Evolutionary conservation across 2,888 invertebrate species (phyloP).

Genomic region (Pollenia labialis): DNA sequence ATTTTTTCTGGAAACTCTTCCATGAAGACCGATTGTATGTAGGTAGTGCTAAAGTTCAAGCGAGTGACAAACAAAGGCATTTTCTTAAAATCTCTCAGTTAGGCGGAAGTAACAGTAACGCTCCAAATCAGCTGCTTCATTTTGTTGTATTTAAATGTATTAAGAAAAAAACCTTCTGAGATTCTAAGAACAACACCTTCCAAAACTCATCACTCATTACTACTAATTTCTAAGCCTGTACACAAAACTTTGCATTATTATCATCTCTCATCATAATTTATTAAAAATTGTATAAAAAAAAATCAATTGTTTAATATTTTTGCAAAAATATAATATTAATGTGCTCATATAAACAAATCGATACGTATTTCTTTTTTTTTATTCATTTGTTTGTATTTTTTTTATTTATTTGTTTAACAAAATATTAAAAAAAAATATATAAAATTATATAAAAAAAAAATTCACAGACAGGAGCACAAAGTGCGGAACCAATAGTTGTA

Average conservation of each 20-base stretch:
- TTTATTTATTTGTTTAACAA: constrained; percentile 65
- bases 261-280: not conserved
- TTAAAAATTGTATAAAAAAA: not conserved
- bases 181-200: no score
- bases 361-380: constrained; percentile 67
- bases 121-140: no score
- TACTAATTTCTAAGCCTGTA: not conserved
- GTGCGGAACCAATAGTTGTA: constrained; percentile 98
- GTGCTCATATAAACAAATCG: constrained; percentile 65
- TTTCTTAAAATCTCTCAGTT: no score
- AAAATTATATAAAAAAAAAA: constrained; percentile 66
- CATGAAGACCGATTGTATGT: no score
- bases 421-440: constrained; percentile 70
- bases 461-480: constrained; percentile 91
- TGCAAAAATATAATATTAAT: constrained; percentile 54
- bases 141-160: no score
- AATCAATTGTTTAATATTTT: constrained; percentile 23
- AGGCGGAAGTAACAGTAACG: no score
- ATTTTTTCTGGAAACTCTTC: no score
- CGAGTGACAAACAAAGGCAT: no score
- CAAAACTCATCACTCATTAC: no score
- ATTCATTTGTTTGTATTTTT: constrained; percentile 43
- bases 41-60: no score
- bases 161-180: no score
- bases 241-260: not conserved